phyloP scores from a whole-genome alignment of 2,888 invertebrate genomes.

The Macrophya alboannulata region DNA sequence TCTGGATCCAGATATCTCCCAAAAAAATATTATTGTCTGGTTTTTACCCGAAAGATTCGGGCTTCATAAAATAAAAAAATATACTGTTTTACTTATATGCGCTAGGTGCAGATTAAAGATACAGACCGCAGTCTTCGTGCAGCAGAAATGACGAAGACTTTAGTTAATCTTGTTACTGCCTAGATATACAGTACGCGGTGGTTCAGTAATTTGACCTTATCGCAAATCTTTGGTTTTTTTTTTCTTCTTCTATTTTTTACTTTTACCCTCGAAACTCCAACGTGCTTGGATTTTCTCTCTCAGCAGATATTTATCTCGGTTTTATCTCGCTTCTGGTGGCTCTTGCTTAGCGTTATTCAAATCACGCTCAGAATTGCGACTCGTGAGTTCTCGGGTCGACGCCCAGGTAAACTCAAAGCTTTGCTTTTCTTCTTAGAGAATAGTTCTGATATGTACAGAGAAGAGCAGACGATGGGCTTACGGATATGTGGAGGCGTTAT shows the following conservation, averaged over 20 bases:
- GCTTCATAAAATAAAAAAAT: background rate
- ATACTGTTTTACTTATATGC: background rate
- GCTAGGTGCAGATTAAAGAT: background rate
- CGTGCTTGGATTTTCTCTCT: constrained; percentile 34
- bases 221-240: background rate
- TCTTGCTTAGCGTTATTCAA: constrained; percentile 49
- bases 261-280: constrained; percentile 6
- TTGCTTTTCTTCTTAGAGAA: background rate
- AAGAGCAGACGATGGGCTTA: constrained; percentile 5
- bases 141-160: constrained; percentile 24
- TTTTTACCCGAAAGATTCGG: background rate
- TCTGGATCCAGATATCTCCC: background rate
- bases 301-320: constrained; percentile 46
- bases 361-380: constrained; percentile 47
- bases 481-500: background rate
- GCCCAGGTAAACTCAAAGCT: constrained; percentile 29
- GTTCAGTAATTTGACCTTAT: constrained; percentile 39
- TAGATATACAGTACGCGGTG: background rate
- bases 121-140: background rate
- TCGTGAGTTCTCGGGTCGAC: constrained; percentile 1
- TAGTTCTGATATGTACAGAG: constrained; percentile 23
- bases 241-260: background rate
- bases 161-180: background rate
- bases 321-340: constrained; percentile 20
- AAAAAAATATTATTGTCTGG: background rate